Percentiles rank a stretch among this genome's conserved stretches.
phyloP scores from a whole-genome alignment of 2,888 invertebrate genomes.

The Ceraclea dissimilis region DNA sequence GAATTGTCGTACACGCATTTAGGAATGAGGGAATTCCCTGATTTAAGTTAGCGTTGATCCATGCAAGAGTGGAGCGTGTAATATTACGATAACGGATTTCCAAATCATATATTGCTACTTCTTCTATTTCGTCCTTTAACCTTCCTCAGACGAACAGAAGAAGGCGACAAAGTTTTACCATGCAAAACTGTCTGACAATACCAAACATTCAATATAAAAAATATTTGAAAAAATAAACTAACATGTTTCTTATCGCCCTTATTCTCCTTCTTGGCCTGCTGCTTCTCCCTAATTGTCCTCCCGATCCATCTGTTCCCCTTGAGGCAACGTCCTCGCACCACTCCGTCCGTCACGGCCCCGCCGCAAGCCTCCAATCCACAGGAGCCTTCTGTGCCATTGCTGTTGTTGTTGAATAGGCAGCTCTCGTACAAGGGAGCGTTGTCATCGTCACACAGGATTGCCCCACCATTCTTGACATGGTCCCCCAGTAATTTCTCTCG shows the following conservation, averaged over 20 bases:
- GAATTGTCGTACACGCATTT: too few species aligned
- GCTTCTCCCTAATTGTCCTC: slow-evolving; percentile 33
- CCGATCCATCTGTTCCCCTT: slow-evolving; percentile 42
- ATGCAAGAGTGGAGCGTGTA: too few species aligned
- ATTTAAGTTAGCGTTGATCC: too few species aligned
- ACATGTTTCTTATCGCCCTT: slow-evolving; percentile 34
- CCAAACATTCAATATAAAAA: too few species aligned
- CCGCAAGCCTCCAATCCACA: slow-evolving; percentile 21
- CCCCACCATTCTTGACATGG: slow-evolving; percentile 19
- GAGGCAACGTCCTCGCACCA: slow-evolving; percentile 20
- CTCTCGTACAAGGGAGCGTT: slow-evolving; percentile 13
- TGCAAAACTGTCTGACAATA: too few species aligned
- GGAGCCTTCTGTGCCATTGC: slow-evolving; percentile 8
- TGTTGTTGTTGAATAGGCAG: slow-evolving; percentile 22
- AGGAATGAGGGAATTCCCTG: too few species aligned
- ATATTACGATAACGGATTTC: too few species aligned
- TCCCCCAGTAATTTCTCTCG: slow-evolving; percentile 30
- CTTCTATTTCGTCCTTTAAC: too few species aligned
- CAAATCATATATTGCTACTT: too few species aligned
- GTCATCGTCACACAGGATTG: slow-evolving; percentile 20
- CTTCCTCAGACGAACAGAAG: not conserved
- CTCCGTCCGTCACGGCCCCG: slow-evolving; percentile 16
- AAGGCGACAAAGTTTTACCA: not conserved
- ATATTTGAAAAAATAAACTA: slow-evolving; percentile 25
- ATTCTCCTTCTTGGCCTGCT: slow-evolving; percentile 30